phyloP scores from a whole-genome alignment of 2,113 vertebrate species.

The Festucalex cinctus region DNA sequence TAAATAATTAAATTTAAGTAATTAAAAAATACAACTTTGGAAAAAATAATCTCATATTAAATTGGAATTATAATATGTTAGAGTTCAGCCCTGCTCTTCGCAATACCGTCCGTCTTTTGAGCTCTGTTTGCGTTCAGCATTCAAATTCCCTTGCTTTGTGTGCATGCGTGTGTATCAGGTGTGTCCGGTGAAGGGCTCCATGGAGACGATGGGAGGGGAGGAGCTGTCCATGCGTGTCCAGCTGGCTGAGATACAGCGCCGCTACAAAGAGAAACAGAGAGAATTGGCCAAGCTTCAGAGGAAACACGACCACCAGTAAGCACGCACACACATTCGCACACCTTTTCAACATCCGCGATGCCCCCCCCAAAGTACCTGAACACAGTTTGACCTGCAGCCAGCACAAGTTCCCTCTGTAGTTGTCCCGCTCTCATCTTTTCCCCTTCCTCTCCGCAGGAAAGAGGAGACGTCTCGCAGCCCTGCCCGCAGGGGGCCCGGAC shows the following conservation, averaged over 20 bases:
- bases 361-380: slow-evolving; percentile 41
- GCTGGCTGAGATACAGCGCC: slow-evolving; percentile 89
- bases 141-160: slow-evolving; percentile 43
- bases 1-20: no score
- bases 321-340: slow-evolving; percentile 39
- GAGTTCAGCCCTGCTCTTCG: background rate
- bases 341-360: slow-evolving; percentile 44
- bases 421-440: slow-evolving; percentile 28
- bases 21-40: no score
- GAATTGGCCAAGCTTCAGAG: slow-evolving; percentile 92
- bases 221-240: slow-evolving; percentile 92
- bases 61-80: no score
- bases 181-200: slow-evolving; percentile 88
- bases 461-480: slow-evolving; percentile 90
- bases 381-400: slow-evolving; percentile 59
- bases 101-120: slow-evolving; percentile 23
- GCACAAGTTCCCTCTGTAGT: slow-evolving; percentile 39
- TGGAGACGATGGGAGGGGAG: slow-evolving; percentile 89
- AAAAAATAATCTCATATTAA: no score
- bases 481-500: slow-evolving; percentile 86
- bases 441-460: slow-evolving; percentile 73
- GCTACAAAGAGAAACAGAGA: slow-evolving; percentile 95
- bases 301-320: slow-evolving; percentile 86
- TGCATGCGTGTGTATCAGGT: slow-evolving; percentile 72
- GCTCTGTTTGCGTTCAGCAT: slow-evolving; percentile 45